Base-by-base conservation (phyloP, 1,140 invertebrate species). In the Bombus pyrosoma region DNA sequence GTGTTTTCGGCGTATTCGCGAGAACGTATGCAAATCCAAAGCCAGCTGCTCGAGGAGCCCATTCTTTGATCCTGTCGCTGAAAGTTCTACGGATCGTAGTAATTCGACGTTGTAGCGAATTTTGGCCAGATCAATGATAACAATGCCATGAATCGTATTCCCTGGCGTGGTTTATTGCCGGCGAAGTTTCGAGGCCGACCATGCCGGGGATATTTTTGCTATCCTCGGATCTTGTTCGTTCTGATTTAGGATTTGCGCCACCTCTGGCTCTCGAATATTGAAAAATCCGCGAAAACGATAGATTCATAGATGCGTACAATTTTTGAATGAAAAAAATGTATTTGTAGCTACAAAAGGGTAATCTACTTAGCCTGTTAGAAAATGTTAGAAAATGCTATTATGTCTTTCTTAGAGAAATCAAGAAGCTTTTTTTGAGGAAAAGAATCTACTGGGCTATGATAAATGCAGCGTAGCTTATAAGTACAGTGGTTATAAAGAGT, bases 71-170 rank as follows among this genome's bases (percentile, higher is more conserved):
- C 34, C 81, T 66, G 81, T 83, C 73, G 53, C 43, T 18, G 22
- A 13, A 83, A 83, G 73, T 83, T 83, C 3, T 59, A 39, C 25
- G 39, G 39, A 43, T 37, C 73, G 10, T 34, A 9, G 9, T 66
- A 66, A 75, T 72, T 66, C 81, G 18, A 39, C 73, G 62, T 76
- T 59, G 47, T 39, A 73, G 34, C 47, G 59, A 47, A 77, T 77
- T 77, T 83, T 74, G 43, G 74, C 64, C n/a, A 57, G 64, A 83
- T 83, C 74, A 43, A 69, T 78, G 74, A 83, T 78, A 83, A 71
- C 74, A 83, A 68, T 37, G 57, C 57, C 82, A 69, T 59, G 47
- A 83, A 69, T 83, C 74, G 62, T 39, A 25, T 12, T 34, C 34
- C 1, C 34, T 25, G n/a, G 22, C 82, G 41, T 83, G 28, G 74